Evolutionary conservation across 2,797 vertebrate species (phyloP), one percentile per base, ranked within the genome.

Genomic region (Danio aesculapii): DNA sequence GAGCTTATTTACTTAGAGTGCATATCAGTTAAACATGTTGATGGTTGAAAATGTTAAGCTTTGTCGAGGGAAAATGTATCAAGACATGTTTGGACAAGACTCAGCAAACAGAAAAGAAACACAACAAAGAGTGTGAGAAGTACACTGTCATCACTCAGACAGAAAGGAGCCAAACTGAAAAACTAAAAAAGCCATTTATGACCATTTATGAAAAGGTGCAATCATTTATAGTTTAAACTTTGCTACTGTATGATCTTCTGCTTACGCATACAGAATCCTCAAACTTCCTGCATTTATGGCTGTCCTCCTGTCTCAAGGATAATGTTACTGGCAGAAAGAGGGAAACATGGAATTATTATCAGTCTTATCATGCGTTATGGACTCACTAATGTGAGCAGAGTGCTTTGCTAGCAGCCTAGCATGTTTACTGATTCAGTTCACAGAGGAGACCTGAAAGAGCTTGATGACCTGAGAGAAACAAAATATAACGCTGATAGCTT

Each of bases 331-430:
- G 12, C 8, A 71, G 4, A 46, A 46, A 80, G 84, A 84, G 89
- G 88, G 87, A 90, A 91, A 90, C 88, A 83, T 88, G 70, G 17
- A 85, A 89, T 90, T 88, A 86, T 75, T 89, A 90, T 89, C 87
- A 67, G 86, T 79, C 88, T 93, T 93, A 92, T 95, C 91, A 90
- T 50, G 21, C 14, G 75, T 86, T 52, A 85, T 88, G 81, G 84
- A 83, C 86, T 78, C 61, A 19, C 89, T 94, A 91, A 95, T 93
- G 92, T 91, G 90, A 90, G 68, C 92, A 91, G 90, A 95, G 93
- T 94, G 94, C 93, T 93, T 90, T 89, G 82, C 81, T 87, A 83
- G 79, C 82, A 70, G 84, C 77, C 70, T 19, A 19, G 68, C 62
- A 53, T 92, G 92, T 92, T 93, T 93, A 90, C 71, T 43, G 77